These are phyloP conservation scores for Phengaris alcon DNA, from an alignment of 2,888 invertebrate species.

Conservation along the genomic window DNA sequence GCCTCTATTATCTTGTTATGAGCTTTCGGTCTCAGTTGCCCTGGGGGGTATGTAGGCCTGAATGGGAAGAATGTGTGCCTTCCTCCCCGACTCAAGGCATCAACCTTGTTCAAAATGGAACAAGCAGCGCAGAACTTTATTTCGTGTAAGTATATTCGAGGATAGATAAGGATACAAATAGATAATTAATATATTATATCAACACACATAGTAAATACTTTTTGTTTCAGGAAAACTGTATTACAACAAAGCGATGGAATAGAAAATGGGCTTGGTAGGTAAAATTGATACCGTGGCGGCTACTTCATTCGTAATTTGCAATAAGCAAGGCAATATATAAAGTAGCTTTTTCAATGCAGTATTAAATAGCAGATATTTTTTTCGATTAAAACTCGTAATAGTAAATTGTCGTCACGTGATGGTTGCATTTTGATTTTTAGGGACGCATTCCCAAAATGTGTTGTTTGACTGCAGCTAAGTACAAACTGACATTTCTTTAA, in stretches of 20 bases:
- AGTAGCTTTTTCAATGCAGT: too few species aligned
- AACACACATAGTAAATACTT: too few species aligned
- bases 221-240: constrained; percentile 37
- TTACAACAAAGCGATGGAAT: constrained; percentile 45
- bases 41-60: constrained; percentile 84
- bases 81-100: constrained; percentile 54
- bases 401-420: too few species aligned
- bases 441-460: too few species aligned
- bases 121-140: constrained; percentile 80
- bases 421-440: not conserved
- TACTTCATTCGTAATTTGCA: not conserved
- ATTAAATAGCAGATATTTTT: too few species aligned
- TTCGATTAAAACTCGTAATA: too few species aligned
- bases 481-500: too few species aligned
- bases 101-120: constrained; percentile 43
- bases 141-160: constrained; percentile 51
- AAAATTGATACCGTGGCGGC: not conserved
- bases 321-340: not conserved
- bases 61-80: constrained; percentile 76
- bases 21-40: constrained; percentile 85
- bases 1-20: constrained; percentile 85
- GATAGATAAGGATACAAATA: too few species aligned
- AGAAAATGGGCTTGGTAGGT: constrained; percentile 45
- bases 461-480: too few species aligned
- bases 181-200: too few species aligned